Evolutionary conservation across 2,888 invertebrate genomes (phyloP).

Genomic region (Operophtera brumata): DNA sequence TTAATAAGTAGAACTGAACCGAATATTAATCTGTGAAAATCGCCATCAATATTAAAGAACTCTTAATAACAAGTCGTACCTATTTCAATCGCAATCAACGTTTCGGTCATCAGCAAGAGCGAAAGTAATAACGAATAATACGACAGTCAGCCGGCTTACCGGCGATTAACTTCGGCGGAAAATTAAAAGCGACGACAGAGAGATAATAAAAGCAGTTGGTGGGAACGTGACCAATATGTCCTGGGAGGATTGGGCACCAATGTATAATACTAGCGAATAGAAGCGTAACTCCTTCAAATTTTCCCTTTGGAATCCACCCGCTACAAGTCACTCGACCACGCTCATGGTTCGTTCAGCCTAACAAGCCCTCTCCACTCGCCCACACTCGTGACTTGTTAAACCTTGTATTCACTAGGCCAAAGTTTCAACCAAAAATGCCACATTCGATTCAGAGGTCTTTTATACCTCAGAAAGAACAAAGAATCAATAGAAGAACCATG

Average conservation of each 20-base stretch:
- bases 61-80: not conserved
- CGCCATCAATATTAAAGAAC: too few species aligned
- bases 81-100: constrained; percentile 25
- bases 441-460: too few species aligned
- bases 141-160: constrained; percentile 54
- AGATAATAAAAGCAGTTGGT: constrained; percentile 69
- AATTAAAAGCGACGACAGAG: constrained; percentile 68
- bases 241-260: constrained; percentile 45
- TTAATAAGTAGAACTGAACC: too few species aligned
- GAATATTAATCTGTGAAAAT: too few species aligned
- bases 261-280: not conserved
- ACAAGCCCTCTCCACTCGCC: too few species aligned
- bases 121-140: constrained; percentile 57
- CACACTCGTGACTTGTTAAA: too few species aligned
- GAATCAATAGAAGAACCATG: too few species aligned
- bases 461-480: too few species aligned
- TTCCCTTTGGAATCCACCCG: not conserved
- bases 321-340: too few species aligned
- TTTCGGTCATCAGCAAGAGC: constrained; percentile 41
- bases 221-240: constrained; percentile 75
- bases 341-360: too few species aligned
- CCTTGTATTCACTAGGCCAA: too few species aligned
- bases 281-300: not conserved
- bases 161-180: constrained; percentile 62
- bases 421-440: too few species aligned